Conservation (phyloP, 1,140 invertebrate genomes). For the Heliothis virescens region DNA sequence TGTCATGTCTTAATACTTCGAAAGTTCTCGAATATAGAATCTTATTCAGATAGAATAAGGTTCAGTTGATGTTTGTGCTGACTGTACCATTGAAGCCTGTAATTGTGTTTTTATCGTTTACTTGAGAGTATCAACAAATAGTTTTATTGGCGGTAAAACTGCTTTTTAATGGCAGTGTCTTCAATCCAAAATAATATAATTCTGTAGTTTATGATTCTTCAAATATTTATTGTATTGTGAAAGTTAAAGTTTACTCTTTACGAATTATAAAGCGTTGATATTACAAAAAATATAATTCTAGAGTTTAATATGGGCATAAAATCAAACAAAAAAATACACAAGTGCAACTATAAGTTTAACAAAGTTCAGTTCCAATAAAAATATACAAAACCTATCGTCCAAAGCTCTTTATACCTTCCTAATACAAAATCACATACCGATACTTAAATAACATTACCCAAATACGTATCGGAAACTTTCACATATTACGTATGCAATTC, state of each 20-base stretch:
- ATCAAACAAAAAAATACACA: no score
- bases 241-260: no score
- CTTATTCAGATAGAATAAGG: slow-evolving; percentile 17
- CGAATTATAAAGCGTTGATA: no score
- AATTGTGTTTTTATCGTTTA: slow-evolving; percentile 1
- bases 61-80: not conserved
- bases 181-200: not conserved
- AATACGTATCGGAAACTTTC: slow-evolving; percentile 24
- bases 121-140: slow-evolving; percentile 24
- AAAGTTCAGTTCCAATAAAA: no score
- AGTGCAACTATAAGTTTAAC: no score
- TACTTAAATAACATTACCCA: not conserved
- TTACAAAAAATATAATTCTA: no score
- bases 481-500: slow-evolving; percentile 34
- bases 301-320: no score
- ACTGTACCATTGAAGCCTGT: not conserved
- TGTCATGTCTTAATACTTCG: slow-evolving; percentile 39
- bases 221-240: no score
- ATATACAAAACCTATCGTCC: no score
- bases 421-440: no score
- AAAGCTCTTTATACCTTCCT: no score
- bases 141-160: slow-evolving; percentile 37
- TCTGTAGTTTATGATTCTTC: not conserved
- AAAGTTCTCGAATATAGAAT: slow-evolving; percentile 27
- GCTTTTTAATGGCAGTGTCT: not conserved